Evolutionary conservation across 1,140 invertebrate genomes (phyloP), one percentile per base, ranked within the genome.

Genomic region (Chrysoperla carnea): DNA sequence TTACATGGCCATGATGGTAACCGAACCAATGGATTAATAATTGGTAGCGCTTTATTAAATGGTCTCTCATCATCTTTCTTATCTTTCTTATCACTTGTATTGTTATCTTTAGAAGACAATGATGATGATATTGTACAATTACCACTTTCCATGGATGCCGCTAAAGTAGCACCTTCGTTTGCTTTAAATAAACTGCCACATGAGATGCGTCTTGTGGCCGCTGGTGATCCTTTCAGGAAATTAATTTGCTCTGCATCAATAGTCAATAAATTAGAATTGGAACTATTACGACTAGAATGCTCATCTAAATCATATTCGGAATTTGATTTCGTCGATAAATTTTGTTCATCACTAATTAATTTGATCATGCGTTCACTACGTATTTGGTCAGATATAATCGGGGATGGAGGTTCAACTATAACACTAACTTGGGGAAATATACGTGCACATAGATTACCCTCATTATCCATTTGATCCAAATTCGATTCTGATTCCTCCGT

Each of bases 1-100:
- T 69, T 71, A 84, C 78, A 80, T 46, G 87, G 87, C 86, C 87
- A 92, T 50, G 81, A 79, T 8, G 87, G 86, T 39, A 88, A 61
- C 41, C 76, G 72, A 6, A 90, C 85, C 14, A 91, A 56, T 0
- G 88, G 87, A 66, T 91, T 92, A 44, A 92, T 90, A 46, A 92
- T 91, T 6, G 88, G 88, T 41, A 90, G 61, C 6, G 31, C n/a
- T 46, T 80, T 81, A 55, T 81, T 83, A 9, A 60, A 59, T 29
- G 69, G 68, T 41, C 75, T 51, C 53, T 61, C 61, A 60, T 27
- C 60, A 41, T 51, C 64, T 56, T 49, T 66, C 54, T 40, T 56
- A 50, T 51, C 50, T 15, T 53, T 46, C 29, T 50, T 46, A 14
- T 56, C 53, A 29, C 47, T 52, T 36, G 52, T 51, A 11, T 57